These are phyloP conservation scores for Poecilia velifera DNA, from an alignment of 2,797 vertebrate genomes.

Conservation along the genomic window DNA sequence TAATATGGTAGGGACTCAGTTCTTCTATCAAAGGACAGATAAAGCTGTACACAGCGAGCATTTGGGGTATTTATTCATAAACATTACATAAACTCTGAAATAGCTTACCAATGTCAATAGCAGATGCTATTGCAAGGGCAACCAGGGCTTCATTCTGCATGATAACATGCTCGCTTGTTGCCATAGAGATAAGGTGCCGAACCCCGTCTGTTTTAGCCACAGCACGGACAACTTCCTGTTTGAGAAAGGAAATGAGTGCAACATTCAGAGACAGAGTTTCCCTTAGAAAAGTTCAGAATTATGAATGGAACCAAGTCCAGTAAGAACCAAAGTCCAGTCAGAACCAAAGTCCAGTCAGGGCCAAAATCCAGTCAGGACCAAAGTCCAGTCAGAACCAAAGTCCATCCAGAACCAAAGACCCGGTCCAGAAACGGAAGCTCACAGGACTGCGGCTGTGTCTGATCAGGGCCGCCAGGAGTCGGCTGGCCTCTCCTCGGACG, in stretches of 20 bases:
- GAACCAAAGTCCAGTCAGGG: not conserved
- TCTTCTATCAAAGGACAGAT: not conserved
- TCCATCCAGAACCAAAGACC: not conserved
- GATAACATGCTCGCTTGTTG: slow-evolving; percentile 86
- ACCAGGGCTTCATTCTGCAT: slow-evolving; percentile 91
- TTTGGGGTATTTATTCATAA: not conserved
- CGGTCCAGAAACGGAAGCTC: slow-evolving; percentile 15
- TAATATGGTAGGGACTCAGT: not conserved
- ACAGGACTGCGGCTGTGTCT: slow-evolving; percentile 87
- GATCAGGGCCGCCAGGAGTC: slow-evolving; percentile 87
- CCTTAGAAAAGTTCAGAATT: not conserved
- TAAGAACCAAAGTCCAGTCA: too few relatives aligned
- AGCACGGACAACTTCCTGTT: slow-evolving; percentile 87
- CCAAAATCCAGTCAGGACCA: too few relatives aligned
- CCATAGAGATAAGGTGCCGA: slow-evolving; percentile 89
- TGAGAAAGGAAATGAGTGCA: slow-evolving; percentile 26
- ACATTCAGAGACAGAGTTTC: not conserved
- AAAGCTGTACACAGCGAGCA: not conserved
- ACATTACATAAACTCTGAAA: not conserved
- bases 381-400: too few relatives aligned
- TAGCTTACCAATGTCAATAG: slow-evolving; percentile 84
- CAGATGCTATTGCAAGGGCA: slow-evolving; percentile 87
- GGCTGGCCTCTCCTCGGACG: slow-evolving; percentile 84
- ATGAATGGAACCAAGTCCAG: not conserved
- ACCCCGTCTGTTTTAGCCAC: slow-evolving; percentile 85